phyloP scores from a whole-genome alignment of 1,140 invertebrate species.

The Drosophila sp. region DNA sequence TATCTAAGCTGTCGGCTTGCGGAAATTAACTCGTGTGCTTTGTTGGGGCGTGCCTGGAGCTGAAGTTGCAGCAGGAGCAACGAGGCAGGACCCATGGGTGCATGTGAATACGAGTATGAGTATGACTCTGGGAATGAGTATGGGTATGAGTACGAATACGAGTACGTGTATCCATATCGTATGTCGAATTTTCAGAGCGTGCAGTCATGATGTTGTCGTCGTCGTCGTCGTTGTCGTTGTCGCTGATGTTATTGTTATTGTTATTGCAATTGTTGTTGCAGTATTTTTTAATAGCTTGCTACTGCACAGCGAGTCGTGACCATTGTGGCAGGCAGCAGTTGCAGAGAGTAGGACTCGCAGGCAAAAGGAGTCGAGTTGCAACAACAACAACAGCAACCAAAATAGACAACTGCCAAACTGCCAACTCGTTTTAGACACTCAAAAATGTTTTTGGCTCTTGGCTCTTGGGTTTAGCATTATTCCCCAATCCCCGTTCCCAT shows the following conservation, averaged over 20 bases:
- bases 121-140: too few relatives aligned
- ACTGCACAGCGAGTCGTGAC: slow-evolving; percentile 66
- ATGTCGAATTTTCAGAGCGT: slow-evolving; percentile 81
- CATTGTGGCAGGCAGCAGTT: slow-evolving; percentile 61
- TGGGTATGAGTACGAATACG: slow-evolving; percentile 9
- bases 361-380: slow-evolving; percentile 16
- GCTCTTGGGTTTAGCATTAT: slow-evolving; percentile 31
- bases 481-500: too few relatives aligned
- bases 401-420: slow-evolving; percentile 45
- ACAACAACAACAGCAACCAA: too few relatives aligned
- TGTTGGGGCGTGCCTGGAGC: slow-evolving; percentile 58
- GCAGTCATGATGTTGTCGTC: slow-evolving; percentile 76
- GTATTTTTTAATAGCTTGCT: slow-evolving; percentile 61
- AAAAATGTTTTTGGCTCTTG: slow-evolving; percentile 46
- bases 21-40: background rate
- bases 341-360: slow-evolving; percentile 8
- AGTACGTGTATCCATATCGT: slow-evolving; percentile 65
- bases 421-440: slow-evolving; percentile 43
- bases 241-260: slow-evolving; percentile 55
- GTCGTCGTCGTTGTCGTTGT: slow-evolving; percentile 65
- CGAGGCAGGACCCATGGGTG: slow-evolving; percentile 25
- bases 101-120: slow-evolving; percentile 29
- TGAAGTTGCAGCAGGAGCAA: slow-evolving; percentile 18
- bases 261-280: slow-evolving; percentile 28
- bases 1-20: slow-evolving; percentile 3